Base-by-base conservation (phyloP, 2,888 invertebrate species). In the Metellina segmentata region DNA sequence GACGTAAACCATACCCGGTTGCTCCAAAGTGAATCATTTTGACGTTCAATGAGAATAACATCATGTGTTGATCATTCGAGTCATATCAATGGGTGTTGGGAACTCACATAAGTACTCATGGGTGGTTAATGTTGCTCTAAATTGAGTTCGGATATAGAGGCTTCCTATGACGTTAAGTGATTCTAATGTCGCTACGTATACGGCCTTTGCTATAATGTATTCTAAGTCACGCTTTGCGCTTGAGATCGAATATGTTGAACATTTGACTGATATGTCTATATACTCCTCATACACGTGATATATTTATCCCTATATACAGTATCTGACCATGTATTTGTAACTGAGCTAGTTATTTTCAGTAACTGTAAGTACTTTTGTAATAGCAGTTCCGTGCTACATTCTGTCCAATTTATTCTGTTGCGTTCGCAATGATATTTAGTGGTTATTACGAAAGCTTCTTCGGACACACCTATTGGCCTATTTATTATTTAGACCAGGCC, bases 1-100 rank as follows among this genome's bases (percentile, higher is more conserved):
- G 53, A 16, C 13, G 20, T 52, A 53, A 53, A 79, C 53, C 53
- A 61, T 79, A 53, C 13, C 78, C 7, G 51, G 34, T 34, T n/a
- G n/a, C 19, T 19, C 78, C 7, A 53, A 79, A 81, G 70, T 81
- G 81, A 70, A 70, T 70, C 81, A 81, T 71, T 70, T 81, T 81
- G 81, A 70, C 81, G 48, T 81, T 70, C 69, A 70, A 52, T 70
- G 81, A 34, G 49, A 69, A 69, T 20, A 81, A 49, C 69, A 70
- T 34, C 48, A 81, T n/a, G 69, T 69, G 70, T 19, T 70, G 48
- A 61, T 81, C 61, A 81, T 48, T 48, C 48, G 81, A 70, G 69
- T 49, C n/a, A 16, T 34, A 81, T 70, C 70, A n/a, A 81, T 81
- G n/a, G 70, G 20, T 61, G 20, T 53, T 1, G 9, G 34, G 4